Conservation (phyloP, 2,113 vertebrate genomes). For the Prinia subflava region DNA sequence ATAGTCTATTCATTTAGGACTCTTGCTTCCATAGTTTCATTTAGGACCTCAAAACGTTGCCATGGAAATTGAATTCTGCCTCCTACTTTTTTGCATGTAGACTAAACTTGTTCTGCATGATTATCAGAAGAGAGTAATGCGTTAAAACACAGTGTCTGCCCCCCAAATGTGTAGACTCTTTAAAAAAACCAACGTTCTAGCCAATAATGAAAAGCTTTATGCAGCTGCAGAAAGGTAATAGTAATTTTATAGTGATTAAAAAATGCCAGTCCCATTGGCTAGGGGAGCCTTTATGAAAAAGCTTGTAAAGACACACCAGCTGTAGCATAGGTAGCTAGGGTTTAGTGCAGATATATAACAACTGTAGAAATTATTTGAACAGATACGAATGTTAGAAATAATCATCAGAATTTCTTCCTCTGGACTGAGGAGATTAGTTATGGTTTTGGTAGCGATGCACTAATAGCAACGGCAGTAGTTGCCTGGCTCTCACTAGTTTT, state of each 20-base stretch:
- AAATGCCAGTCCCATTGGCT: neutral
- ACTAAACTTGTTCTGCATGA: neutral
- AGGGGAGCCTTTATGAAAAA: neutral
- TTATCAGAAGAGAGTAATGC: neutral
- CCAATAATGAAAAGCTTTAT: neutral
- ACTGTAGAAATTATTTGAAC: neutral
- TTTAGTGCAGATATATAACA: neutral
- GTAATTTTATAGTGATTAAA: neutral
- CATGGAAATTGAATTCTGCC: neutral
- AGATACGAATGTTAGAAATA: neutral
- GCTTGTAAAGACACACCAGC: neutral
- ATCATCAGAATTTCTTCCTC: neutral
- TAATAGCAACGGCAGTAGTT: neutral
- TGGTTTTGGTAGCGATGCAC: rapidly evolving
- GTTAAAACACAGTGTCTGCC: neutral
- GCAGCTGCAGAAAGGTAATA: neutral
- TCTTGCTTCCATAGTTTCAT: neutral
- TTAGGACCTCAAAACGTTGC: neutral
- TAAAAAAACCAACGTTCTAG: neutral
- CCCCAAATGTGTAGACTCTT: neutral
- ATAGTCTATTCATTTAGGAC: neutral
- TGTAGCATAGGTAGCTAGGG: neutral
- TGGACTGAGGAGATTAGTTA: neutral
- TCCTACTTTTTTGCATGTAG: neutral
- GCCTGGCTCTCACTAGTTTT: neutral